Conservation (phyloP, 2,888 invertebrate species). For the Drosophila atripex region DNA sequence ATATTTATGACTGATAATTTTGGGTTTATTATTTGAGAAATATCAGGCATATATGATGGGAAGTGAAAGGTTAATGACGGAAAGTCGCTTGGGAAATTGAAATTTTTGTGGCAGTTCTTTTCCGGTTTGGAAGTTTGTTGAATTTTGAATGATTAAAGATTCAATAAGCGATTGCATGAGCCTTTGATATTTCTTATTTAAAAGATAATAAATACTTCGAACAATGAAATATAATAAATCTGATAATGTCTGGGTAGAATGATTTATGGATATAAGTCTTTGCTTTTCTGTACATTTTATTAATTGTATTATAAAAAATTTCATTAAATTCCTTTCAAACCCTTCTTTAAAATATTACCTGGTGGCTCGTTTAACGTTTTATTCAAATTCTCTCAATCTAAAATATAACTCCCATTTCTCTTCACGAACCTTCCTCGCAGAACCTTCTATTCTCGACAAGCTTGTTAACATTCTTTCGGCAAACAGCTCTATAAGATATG, state of each 20-base stretch:
- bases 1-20: slow-evolving; percentile 66
- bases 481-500: background rate
- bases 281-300: too few species aligned
- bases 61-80: slow-evolving; percentile 38
- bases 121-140: slow-evolving; percentile 8
- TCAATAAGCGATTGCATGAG: background rate
- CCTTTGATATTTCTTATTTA: too few species aligned
- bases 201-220: too few species aligned
- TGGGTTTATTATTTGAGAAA: slow-evolving; percentile 33
- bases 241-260: too few species aligned
- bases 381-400: background rate
- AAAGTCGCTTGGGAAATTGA: slow-evolving; percentile 34
- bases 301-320: too few species aligned
- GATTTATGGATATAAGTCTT: too few species aligned
- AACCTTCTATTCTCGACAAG: background rate
- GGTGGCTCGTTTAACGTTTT: background rate
- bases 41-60: slow-evolving; percentile 8
- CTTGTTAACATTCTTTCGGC: background rate
- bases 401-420: background rate
- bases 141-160: background rate
- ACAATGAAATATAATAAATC: too few species aligned
- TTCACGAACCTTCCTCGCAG: background rate
- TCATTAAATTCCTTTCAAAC: too few species aligned
- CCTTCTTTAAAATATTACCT: too few species aligned
- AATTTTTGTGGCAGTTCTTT: slow-evolving; percentile 15